These are phyloP conservation scores for Callyntrura guangdongensis DNA, from an alignment of 2,888 invertebrate genomes.

Conservation along the genomic window DNA sequence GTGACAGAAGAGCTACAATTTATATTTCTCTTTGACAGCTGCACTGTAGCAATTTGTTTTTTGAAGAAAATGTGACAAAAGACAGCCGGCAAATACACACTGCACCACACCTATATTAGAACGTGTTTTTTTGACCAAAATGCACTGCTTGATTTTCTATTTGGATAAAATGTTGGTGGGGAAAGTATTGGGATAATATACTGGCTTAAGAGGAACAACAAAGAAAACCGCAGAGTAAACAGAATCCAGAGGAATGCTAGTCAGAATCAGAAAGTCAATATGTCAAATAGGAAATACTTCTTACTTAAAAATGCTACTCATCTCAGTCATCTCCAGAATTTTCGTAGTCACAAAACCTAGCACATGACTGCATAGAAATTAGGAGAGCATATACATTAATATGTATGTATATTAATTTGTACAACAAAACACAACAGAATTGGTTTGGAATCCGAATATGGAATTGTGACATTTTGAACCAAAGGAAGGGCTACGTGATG, in stretches of 20 bases:
- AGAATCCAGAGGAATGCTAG: background rate
- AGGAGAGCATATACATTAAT: too few species aligned
- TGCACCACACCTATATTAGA: too few species aligned
- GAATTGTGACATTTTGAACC: background rate
- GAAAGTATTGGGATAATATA: background rate
- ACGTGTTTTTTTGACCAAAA: too few species aligned
- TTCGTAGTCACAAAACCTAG: too few species aligned
- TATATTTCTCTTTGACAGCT: too few species aligned
- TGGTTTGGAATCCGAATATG: background rate
- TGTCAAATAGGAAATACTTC: background rate
- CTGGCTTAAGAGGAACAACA: background rate
- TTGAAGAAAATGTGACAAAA: constrained; percentile 61
- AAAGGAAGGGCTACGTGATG: background rate
- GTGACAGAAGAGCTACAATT: too few species aligned
- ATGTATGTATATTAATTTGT: too few species aligned
- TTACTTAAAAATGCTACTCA: too few species aligned
- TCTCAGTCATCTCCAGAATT: too few species aligned
- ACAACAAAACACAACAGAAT: background rate
- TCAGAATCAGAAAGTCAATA: background rate
- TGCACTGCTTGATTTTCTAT: too few species aligned
- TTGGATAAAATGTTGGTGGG: too few species aligned
- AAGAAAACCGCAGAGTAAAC: background rate
- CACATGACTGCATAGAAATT: too few species aligned
- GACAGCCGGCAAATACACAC: constrained; percentile 42
- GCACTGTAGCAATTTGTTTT: constrained; percentile 18